These are phyloP conservation scores for Bombylius discolor DNA, from an alignment of 2,888 invertebrate species.

Conservation along the genomic window DNA sequence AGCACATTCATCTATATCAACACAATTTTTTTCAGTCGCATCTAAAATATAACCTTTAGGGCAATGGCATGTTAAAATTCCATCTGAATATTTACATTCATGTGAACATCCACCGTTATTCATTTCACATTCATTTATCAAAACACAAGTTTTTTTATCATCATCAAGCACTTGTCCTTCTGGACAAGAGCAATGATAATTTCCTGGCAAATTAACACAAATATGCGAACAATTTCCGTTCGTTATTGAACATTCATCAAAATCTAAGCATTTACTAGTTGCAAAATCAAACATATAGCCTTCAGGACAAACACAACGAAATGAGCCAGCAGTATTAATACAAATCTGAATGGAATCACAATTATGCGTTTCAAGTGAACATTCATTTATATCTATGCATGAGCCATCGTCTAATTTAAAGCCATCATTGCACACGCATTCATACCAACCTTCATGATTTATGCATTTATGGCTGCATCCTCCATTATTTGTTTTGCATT, in stretches of 20 bases:
- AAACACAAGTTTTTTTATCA: constrained; percentile 28
- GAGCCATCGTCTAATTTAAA: constrained; percentile 25
- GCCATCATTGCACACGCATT: constrained; percentile 41
- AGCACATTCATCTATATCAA: constrained; percentile 41
- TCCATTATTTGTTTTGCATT: constrained; percentile 38
- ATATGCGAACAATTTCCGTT: constrained; percentile 38
- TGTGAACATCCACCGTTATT: constrained; percentile 37
- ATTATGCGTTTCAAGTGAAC: constrained; percentile 27
- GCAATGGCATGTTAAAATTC: constrained; percentile 43
- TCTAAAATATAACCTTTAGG: constrained; percentile 41
- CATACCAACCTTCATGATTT: constrained; percentile 39
- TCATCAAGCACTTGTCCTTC: constrained; percentile 20
- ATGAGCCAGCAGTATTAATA: constrained; percentile 33
- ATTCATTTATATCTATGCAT: constrained; percentile 41
- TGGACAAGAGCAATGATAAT: constrained; percentile 28
- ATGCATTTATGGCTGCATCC: constrained; percentile 37
- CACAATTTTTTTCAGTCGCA: constrained; percentile 33
- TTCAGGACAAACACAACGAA: constrained; percentile 36
- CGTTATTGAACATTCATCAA: constrained; percentile 37
- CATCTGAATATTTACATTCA: constrained; percentile 36
- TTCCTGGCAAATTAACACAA: constrained; percentile 32
- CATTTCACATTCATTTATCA: constrained; percentile 40
- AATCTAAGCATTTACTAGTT: constrained; percentile 33
- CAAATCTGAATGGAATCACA: constrained; percentile 26
- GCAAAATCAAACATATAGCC: constrained; percentile 35